Base-by-base conservation (phyloP, 2,797 vertebrate genomes). In the Holocentrus rufus region DNA sequence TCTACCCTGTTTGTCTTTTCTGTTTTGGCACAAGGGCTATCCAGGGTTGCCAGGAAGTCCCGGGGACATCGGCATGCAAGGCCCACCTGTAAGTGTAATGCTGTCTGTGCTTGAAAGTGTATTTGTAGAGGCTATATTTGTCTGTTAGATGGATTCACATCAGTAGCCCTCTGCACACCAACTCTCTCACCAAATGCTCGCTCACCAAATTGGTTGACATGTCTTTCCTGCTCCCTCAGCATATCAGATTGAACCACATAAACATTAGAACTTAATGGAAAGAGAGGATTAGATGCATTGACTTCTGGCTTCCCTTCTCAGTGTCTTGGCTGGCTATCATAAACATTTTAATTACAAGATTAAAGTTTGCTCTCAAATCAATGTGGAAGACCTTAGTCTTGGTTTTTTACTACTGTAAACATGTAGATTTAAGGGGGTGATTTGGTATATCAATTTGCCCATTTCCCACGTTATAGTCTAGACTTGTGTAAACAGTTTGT, bases 41-140 rank as follows among this genome's bases (percentile, higher is more conserved):
- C 89, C 95, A 78, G 98, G 98, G 81, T 79, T 94, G 84, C 92
- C 96, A 77, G 98, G 98, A 57, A 49, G 89, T 87, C 92, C 95
- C 61, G 97, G 98, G 31, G 91, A 95, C 58, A 46, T 95, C 1
- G 98, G 97, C 2, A 87, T 94, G 56, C 93, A 95, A 84, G 98
- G 98, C 67, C 85, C 95, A 77, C 89, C 92, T 72, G 98, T 99
- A 94, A 93, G 98, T 98, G 34, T 74, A 57, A 31, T 4, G 23
- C 2, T 4, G 6, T 63, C 13, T 42, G 39, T 36, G 13, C 57
- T 14, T 49, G 1, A 4, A 1, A 52, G 17, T 56, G 9, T 47
- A n/a, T 15, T n/a, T 65, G 4, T 56, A 46, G 53, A 59, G 69
- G 31, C 0, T 4, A 20, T 31, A 42, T 63, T 22, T 18, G 27